These are phyloP conservation scores for Pitangus sulphuratus DNA, from an alignment of 2,797 vertebrate species.

Conservation along the genomic window DNA sequence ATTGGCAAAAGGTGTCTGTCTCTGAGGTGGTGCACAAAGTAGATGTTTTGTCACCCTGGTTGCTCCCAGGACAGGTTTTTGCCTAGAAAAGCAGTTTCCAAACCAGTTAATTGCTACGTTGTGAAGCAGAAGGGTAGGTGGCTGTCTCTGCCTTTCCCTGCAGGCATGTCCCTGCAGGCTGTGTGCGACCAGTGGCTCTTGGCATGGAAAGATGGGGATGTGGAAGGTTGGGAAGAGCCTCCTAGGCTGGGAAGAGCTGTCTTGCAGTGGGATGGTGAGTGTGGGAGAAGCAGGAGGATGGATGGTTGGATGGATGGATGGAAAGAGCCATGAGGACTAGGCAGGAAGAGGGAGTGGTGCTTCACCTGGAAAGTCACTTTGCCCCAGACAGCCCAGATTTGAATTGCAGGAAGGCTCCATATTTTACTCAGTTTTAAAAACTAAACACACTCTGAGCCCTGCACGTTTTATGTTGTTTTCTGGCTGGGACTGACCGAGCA, in stretches of 20 bases:
- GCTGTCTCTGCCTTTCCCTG: neutral
- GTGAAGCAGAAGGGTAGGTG: neutral
- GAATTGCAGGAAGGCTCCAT: neutral
- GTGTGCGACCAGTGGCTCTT: neutral
- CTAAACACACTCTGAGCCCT: neutral
- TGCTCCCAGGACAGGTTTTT: neutral
- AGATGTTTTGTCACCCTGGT: neutral
- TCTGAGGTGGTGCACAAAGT: neutral
- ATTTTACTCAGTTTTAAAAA: neutral
- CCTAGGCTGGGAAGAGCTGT: neutral
- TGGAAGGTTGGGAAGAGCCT: neutral
- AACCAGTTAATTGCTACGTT: neutral
- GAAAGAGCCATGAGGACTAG: neutral
- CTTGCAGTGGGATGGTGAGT: neutral
- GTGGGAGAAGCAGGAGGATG: neutral
- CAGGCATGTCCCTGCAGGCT: rapidly evolving
- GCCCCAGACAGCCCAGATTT: neutral
- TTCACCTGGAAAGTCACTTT: conserved; percentile 6
- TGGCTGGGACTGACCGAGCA: neutral
- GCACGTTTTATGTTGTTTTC: conserved; percentile 40
- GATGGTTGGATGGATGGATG: neutral
- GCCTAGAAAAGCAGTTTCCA: conserved; percentile 47
- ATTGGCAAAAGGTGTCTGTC: neutral
- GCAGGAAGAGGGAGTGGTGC: neutral
- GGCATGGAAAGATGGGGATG: neutral